These are phyloP conservation scores for Pseudonaja textilis DNA, from an alignment of 2,113 vertebrate genomes.

Conservation along the genomic window DNA sequence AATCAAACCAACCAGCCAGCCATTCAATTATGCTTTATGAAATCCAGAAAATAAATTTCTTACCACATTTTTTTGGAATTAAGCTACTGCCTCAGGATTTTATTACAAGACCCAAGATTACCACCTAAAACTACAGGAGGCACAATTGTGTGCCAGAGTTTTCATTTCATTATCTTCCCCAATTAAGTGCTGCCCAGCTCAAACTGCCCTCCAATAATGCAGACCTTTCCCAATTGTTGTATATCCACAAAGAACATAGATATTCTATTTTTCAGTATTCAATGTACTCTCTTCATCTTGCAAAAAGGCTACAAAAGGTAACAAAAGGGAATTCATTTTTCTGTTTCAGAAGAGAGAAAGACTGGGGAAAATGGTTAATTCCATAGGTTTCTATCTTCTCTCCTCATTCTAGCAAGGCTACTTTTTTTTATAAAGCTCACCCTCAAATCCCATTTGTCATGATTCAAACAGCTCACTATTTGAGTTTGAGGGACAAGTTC, in stretches of 20 bases:
- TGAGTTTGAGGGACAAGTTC: not conserved
- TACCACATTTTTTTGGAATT: not conserved
- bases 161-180: not conserved
- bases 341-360: not conserved
- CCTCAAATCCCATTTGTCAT: not conserved
- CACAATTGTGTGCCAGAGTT: not conserved
- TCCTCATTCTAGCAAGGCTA: not conserved
- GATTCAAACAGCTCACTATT: not conserved
- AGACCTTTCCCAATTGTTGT: not conserved
- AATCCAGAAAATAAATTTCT: not conserved
- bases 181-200: not conserved
- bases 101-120: not conserved
- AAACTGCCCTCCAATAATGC: not conserved
- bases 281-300: not conserved
- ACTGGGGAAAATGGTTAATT: not conserved
- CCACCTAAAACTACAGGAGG: not conserved
- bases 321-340: not conserved
- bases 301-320: not conserved
- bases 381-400: not conserved
- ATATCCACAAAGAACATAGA: not conserved
- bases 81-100: not conserved
- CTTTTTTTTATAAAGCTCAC: not conserved
- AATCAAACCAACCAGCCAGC: not conserved
- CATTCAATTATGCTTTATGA: slow-evolving; percentile 1
- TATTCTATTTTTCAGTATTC: not conserved